Conservation (phyloP, 1,140 invertebrate species). For the Aphidius ervi region DNA sequence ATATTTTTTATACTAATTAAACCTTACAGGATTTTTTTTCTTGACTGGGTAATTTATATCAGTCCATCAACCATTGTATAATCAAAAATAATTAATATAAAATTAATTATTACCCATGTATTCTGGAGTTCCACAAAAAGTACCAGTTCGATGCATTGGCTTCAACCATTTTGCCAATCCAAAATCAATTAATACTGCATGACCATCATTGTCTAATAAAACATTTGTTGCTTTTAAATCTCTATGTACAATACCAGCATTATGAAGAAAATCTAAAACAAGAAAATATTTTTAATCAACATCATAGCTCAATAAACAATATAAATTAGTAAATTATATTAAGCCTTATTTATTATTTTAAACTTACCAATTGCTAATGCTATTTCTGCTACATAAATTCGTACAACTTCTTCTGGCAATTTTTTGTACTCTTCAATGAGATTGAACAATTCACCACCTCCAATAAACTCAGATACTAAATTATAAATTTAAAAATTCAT, state of each 20-base stretch:
- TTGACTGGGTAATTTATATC: too few relatives aligned
- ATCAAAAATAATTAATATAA: constrained; percentile 14
- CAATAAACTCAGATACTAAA: constrained; percentile 79
- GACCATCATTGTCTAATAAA: constrained; percentile 72
- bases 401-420: constrained; percentile 72
- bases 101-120: constrained; percentile 73
- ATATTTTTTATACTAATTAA: too few relatives aligned
- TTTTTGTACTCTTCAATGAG: constrained; percentile 65
- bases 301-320: too few relatives aligned
- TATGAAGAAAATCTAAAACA: constrained; percentile 83
- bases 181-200: constrained; percentile 85
- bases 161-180: constrained; percentile 89
- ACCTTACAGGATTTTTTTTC: too few relatives aligned
- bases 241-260: constrained; percentile 84
- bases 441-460: constrained; percentile 74
- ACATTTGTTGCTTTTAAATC: constrained; percentile 91
- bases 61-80: too few relatives aligned
- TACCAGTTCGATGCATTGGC: constrained; percentile 69
- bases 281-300: too few relatives aligned
- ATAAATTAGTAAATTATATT: constrained; percentile 6
- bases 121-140: constrained; percentile 85
- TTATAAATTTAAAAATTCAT: constrained; percentile 8
- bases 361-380: constrained; percentile 73
- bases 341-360: constrained; percentile 13
- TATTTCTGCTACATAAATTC: constrained; percentile 80